These are phyloP conservation scores for Delia radicum DNA, from an alignment of 1,140 invertebrate genomes.

Conservation along the genomic window DNA sequence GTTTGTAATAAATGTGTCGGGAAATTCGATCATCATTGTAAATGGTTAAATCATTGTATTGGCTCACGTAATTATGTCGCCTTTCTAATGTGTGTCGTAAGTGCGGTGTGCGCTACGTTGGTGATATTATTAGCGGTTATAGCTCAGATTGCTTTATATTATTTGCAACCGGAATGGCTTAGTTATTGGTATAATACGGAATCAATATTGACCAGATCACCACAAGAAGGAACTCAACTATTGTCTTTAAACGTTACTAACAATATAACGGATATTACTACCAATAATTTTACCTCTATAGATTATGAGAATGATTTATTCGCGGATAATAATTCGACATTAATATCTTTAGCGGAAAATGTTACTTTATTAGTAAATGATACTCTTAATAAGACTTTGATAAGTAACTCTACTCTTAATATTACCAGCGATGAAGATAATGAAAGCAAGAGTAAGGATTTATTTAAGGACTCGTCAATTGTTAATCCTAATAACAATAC, in stretches of 20 bases:
- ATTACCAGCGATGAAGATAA: not conserved
- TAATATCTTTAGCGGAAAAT: not conserved
- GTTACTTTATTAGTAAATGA: slow-evolving; percentile 31
- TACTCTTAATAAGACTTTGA: slow-evolving; percentile 20
- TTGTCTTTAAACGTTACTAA: not conserved
- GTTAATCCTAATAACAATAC: slow-evolving; percentile 32
- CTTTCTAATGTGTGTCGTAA: slow-evolving; percentile 84
- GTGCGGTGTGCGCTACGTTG: slow-evolving; percentile 73
- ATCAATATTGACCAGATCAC: not conserved
- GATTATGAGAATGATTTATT: not conserved
- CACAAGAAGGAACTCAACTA: not conserved
- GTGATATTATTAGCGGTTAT: slow-evolving; percentile 70
- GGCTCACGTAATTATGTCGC: slow-evolving; percentile 86
- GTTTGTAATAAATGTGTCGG: slow-evolving; percentile 96
- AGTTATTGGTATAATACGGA: slow-evolving; percentile 45
- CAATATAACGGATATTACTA: not conserved
- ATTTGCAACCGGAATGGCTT: slow-evolving; percentile 61
- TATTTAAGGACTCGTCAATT: not conserved
- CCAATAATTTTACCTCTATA: not conserved
- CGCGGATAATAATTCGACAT: not conserved
- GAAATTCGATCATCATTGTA: slow-evolving; percentile 93
- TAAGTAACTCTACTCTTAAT: not conserved
- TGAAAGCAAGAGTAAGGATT: not conserved
- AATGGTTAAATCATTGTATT: slow-evolving; percentile 97
- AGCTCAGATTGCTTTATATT: slow-evolving; percentile 67